Percentiles rank a stretch among this genome's conserved stretches.
phyloP scores from a whole-genome alignment of 2,797 vertebrate species.

The Brachyrhaphis roseni region DNA sequence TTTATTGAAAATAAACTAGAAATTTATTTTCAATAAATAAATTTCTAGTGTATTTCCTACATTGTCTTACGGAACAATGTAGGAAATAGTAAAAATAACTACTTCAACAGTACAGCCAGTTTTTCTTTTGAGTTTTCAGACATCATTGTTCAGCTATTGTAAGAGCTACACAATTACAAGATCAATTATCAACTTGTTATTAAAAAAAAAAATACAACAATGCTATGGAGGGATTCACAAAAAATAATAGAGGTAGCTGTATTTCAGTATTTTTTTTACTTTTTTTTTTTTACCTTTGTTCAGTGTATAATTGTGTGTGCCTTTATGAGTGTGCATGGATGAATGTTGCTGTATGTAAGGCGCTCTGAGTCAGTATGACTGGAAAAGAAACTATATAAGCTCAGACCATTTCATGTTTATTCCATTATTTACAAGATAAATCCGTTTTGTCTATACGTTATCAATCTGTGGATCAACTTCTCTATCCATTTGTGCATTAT shows the following conservation, averaged over 20 bases:
- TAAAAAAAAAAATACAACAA: neutral
- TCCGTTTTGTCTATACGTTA: neutral
- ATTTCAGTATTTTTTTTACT: neutral
- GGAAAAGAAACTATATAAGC: too few species aligned
- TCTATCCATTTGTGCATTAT: neutral
- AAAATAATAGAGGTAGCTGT: neutral
- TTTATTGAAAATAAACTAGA: too few species aligned
- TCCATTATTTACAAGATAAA: neutral
- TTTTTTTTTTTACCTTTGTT: too few species aligned
- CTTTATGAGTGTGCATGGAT: too few species aligned
- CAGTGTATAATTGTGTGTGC: too few species aligned
- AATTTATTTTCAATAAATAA: too few species aligned
- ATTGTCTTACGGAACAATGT: neutral
- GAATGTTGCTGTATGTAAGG: too few species aligned
- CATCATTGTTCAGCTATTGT: neutral
- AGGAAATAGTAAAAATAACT: neutral
- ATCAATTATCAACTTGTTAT: neutral
- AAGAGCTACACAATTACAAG: neutral
- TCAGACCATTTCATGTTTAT: too few species aligned
- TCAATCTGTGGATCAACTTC: neutral
- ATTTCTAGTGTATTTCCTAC: too few species aligned
- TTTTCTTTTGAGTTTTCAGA: neutral
- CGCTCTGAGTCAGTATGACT: too few species aligned
- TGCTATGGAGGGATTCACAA: neutral
- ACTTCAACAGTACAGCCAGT: neutral